Conservation (phyloP, 2,113 vertebrate species). For the Meriones unguiculatus region DNA sequence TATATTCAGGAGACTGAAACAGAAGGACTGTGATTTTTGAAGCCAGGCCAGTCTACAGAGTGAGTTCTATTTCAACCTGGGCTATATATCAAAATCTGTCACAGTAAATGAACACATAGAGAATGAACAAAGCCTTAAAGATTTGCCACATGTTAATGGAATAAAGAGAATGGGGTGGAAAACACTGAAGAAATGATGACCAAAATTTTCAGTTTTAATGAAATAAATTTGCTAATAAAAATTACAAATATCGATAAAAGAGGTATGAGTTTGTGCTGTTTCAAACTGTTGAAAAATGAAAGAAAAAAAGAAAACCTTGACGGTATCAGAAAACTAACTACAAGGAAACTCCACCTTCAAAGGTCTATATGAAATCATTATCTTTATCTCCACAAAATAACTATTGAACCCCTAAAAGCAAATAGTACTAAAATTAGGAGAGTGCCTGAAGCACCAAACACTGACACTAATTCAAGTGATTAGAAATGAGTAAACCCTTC, state of each 20-base stretch:
- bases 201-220: not conserved
- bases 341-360: not conserved
- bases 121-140: not conserved
- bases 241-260: constrained; percentile 3
- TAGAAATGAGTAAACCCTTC: constrained; percentile 1
- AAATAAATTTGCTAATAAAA: constrained; percentile 3
- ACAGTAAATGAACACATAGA: not conserved
- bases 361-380: constrained; percentile 23
- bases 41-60: not conserved
- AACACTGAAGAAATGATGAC: not conserved
- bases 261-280: not conserved
- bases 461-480: constrained; percentile 6
- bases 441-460: not conserved
- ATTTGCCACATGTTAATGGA: not conserved
- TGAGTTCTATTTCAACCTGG: not conserved
- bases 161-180: not conserved
- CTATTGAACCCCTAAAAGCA: not conserved
- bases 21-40: not conserved
- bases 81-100: not conserved
- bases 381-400: not conserved
- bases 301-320: not conserved
- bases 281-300: not conserved
- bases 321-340: not conserved
- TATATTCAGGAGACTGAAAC: not conserved
- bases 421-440: constrained; percentile 5